Evolutionary conservation across 2,113 vertebrate genomes (phyloP).

Genomic region (Tupaia chinensis): DNA sequence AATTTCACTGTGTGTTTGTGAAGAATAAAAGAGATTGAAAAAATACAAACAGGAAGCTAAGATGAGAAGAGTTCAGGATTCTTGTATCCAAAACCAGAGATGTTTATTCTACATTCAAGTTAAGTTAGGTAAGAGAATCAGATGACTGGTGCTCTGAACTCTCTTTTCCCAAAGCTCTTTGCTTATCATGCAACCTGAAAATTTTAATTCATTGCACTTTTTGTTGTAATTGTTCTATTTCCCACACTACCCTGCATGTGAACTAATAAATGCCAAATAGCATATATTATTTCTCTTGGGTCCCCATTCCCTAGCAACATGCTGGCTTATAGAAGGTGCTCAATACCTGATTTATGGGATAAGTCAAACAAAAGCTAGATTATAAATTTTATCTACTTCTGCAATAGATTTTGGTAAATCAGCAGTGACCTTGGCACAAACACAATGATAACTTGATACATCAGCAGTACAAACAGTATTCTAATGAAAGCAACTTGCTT

Average conservation of each 20-base stretch:
- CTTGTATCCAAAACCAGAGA: background rate
- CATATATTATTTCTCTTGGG: background rate
- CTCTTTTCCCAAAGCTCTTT: background rate
- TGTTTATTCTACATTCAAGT: background rate
- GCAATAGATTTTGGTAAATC: background rate
- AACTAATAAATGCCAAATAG: background rate
- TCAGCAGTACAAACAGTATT: background rate
- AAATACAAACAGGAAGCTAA: background rate
- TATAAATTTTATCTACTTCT: background rate
- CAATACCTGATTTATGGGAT: background rate
- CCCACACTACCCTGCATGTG: background rate
- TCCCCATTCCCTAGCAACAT: background rate
- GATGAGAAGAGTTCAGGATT: background rate
- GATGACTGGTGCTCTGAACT: background rate
- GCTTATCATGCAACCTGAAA: background rate
- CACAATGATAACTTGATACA: background rate
- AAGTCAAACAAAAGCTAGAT: background rate
- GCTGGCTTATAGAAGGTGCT: background rate
- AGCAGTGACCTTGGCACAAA: background rate
- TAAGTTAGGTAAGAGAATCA: background rate
- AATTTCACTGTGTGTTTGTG: background rate
- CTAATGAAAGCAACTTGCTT: background rate
- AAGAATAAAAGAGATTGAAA: background rate
- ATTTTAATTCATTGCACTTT: rapidly evolving
- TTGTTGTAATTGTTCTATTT: background rate